Evolutionary conservation across 1,140 invertebrate species (phyloP), one percentile per base, ranked within the genome.

Genomic region (Drosophila eugracilis): DNA sequence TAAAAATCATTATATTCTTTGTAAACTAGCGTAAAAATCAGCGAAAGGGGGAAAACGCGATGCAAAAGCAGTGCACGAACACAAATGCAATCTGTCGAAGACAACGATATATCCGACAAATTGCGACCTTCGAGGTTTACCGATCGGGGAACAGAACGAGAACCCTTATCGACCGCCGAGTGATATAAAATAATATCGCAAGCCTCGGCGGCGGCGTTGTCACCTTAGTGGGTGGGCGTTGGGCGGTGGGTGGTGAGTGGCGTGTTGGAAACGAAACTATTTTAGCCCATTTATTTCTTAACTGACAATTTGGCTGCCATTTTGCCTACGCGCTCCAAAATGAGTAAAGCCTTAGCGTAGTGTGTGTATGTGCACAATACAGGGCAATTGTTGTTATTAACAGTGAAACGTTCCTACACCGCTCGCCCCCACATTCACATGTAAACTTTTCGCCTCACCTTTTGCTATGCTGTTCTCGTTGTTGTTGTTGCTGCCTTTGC

Each of bases 321-420:
- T 86, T 85, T 85, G 81, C 76, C 66, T 81, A 80, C 67, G 73
- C 60, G 58, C 48, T 65, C 73, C 73, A 70, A 81, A 85, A 85
- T 65, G 17, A 60, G 54, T 47, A 32, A 42, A 60, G 47, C 62
- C 70, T 39, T 14, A 58, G 48, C 36, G 22, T 42, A 28, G 58
- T 44, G 19, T 9, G 37, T 37, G 30, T 47, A 17, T 47, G 48
- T 63, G 53, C 49, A 86, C 73, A 85, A 74, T 80, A 77, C 59
- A 45, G 39, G 57, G 48, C 81, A 77, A 85, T 85, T 85, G 81
- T 85, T 85, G 85, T 86, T 81, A 86, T 85, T 86, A 85, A 88
- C 42, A 59, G 55, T 22, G 37, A 52, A 39, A 54, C 42, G 26
- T 53, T 62, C 17, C 44, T 26, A 32, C 39, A 19, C 52, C 67